Conservation (phyloP, 30 jellyfish, hydroid and myxozoan genomes). For the Chrysaora quinquecirrha region DNA sequence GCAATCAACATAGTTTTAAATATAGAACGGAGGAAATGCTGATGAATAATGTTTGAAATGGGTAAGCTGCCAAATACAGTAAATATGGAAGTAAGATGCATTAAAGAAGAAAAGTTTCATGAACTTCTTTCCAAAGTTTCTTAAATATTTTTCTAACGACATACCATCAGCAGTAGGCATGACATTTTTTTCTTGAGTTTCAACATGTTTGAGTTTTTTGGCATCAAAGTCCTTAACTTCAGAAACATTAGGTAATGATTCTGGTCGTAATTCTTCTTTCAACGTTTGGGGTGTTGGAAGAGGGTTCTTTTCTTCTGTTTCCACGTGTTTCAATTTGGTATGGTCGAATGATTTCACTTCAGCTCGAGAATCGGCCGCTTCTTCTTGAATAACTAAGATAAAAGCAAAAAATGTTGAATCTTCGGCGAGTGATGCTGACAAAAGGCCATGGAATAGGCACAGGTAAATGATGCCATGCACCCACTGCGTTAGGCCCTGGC, state of each 20-base stretch:
- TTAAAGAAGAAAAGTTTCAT: too few relatives aligned
- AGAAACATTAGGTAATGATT: constrained; percentile 84
- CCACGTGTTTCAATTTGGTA: constrained; percentile 86
- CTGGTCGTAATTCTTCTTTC: constrained; percentile 90
- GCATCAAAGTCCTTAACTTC: constrained; percentile 69
- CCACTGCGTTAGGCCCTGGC: too few relatives aligned
- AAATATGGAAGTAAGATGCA: too few relatives aligned
- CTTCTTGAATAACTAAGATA: constrained; percentile 78
- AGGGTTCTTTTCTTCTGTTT: constrained; percentile 93
- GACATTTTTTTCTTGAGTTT: constrained; percentile 60
- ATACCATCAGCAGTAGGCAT: constrained; percentile 66
- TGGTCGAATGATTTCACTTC: constrained; percentile 94
- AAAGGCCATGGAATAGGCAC: too few relatives aligned
- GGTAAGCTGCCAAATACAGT: too few relatives aligned
- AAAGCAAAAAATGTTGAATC: too few relatives aligned
- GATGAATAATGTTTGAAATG: too few relatives aligned
- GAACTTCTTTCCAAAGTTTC: too few relatives aligned
- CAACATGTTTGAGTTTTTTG: constrained; percentile 59
- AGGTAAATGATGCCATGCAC: too few relatives aligned
- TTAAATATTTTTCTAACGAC: background rate
- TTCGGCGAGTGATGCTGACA: too few relatives aligned
- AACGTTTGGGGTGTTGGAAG: constrained; percentile 87
- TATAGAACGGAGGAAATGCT: too few relatives aligned
- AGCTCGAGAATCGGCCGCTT: constrained; percentile 86
- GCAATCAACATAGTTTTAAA: too few relatives aligned